Evolutionary conservation across 2,797 vertebrate species (phyloP).

Genomic region (Takifugu ocellatus): DNA sequence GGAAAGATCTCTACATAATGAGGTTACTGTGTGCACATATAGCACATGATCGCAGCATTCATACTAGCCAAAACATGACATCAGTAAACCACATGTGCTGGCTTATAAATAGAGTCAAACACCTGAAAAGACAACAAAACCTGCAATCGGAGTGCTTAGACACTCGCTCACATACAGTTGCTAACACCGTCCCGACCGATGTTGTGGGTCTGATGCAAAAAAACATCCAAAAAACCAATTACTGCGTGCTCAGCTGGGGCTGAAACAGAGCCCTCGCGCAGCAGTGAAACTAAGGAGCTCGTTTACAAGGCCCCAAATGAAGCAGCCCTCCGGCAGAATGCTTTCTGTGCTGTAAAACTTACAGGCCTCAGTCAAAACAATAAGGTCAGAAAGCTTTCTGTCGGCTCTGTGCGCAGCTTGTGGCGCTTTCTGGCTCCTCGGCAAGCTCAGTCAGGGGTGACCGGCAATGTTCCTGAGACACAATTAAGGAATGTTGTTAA

Average conservation of each 20-base stretch:
- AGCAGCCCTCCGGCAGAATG: constrained; percentile 49
- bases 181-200: constrained; percentile 29
- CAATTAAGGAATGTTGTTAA: constrained; percentile 66
- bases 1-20: constrained; percentile 28
- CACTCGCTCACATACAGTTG: constrained; percentile 17
- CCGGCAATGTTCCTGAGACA: constrained; percentile 67
- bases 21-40: constrained; percentile 33
- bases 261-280: constrained; percentile 36
- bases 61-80: constrained; percentile 58
- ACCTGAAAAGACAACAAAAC: constrained; percentile 60
- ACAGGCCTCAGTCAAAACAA: constrained; percentile 52
- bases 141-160: constrained; percentile 56
- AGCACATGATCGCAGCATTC: constrained; percentile 55
- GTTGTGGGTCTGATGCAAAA: constrained; percentile 45
- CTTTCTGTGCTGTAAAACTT: constrained; percentile 56
- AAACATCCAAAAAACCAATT: constrained; percentile 53
- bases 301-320: constrained; percentile 33
- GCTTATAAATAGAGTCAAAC: constrained; percentile 54
- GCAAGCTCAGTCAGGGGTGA: constrained; percentile 64
- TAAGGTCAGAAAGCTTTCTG: constrained; percentile 37
- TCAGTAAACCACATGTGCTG: constrained; percentile 51
- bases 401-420: constrained; percentile 46
- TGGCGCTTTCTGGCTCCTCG: constrained; percentile 38
- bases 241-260: constrained; percentile 36
- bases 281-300: constrained; percentile 52